Evolutionary conservation across 2,797 vertebrate genomes (phyloP).

Genomic region (Manis pentadactyla): DNA sequence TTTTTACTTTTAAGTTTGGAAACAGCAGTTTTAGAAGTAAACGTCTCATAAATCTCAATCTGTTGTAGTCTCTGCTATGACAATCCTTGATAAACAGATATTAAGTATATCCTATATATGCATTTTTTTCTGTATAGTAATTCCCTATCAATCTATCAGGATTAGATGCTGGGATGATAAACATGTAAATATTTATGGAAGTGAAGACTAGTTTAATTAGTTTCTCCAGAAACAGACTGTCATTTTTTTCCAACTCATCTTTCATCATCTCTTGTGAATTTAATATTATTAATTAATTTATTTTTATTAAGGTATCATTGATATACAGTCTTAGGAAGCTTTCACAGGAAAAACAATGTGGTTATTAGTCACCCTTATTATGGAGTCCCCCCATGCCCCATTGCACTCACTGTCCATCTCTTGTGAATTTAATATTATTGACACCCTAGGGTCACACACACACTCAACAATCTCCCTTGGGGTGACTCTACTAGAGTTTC

Average conservation of each 20-base stretch:
- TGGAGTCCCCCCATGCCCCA: too few species aligned
- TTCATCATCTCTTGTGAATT: conserved; percentile 18
- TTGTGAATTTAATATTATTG: neutral
- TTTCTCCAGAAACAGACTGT: conserved; percentile 50
- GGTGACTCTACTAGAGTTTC: neutral
- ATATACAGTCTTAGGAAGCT: too few species aligned
- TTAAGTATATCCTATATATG: too few species aligned
- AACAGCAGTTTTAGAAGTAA: neutral
- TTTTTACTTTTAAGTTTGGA: neutral
- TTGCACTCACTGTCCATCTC: too few species aligned
- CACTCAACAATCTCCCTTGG: neutral
- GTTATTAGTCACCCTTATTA: too few species aligned
- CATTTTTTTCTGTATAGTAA: neutral
- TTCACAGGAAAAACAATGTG: too few species aligned
- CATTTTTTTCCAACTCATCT: neutral
- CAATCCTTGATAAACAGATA: neutral
- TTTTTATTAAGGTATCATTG: too few species aligned
- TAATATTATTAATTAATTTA: neutral
- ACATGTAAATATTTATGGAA: conserved; percentile 49
- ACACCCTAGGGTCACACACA: neutral
- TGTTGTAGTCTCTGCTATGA: neutral
- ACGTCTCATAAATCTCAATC: neutral
- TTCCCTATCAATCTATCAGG: neutral
- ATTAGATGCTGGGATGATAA: neutral
- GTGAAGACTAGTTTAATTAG: conserved; percentile 17